Conservation (phyloP, 92 coral and sea anemone species). For the Plumapathes pennacea region DNA sequence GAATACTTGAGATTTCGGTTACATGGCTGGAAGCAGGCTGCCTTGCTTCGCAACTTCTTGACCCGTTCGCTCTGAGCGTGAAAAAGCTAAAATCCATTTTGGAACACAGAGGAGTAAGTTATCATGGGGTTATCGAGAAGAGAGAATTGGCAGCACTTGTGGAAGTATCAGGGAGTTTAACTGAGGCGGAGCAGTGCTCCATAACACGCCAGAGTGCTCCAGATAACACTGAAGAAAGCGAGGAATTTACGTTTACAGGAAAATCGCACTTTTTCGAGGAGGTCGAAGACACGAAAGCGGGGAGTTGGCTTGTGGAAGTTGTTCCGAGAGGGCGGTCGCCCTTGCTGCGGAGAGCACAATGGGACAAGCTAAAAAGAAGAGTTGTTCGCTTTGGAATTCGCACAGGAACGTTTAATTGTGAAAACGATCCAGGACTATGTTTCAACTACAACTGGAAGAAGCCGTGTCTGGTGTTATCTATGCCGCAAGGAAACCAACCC, state of each 20-base stretch:
- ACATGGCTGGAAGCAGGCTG: conserved; percentile 96
- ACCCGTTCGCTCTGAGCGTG: conserved; percentile 95
- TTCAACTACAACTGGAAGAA: conserved; percentile 70
- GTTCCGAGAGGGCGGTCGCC: conserved; percentile 67
- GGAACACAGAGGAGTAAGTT: conserved; percentile 95
- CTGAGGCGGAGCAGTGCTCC: conserved; percentile 77
- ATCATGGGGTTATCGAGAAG: conserved; percentile 91
- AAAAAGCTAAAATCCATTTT: conserved; percentile 83
- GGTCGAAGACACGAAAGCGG: conserved; percentile 98
- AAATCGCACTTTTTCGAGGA: conserved; percentile 98
- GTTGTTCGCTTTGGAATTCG: conserved; percentile 89
- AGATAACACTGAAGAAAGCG: conserved; percentile 58
- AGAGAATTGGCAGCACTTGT: conserved; percentile 88
- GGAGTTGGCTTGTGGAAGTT: conserved; percentile 94
- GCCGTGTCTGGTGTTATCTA: conserved; percentile 70
- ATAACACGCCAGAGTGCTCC: conserved; percentile 21
- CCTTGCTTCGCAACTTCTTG: conserved; percentile 81
- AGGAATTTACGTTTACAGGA: conserved; percentile 68
- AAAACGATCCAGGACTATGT: conserved; percentile 81
- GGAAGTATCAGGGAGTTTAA: conserved; percentile 85
- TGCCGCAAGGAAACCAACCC: conserved; percentile 89
- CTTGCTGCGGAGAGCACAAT: conserved; percentile 69
- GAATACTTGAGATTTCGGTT: conserved; percentile 82
- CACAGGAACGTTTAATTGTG: conserved; percentile 89
- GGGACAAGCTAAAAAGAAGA: conserved; percentile 68